A percentile compares a stretch with the other conserved stretches of the same genome.
These are phyloP conservation scores for Phoebastria nigripes DNA, from an alignment of 2,797 vertebrate genomes.

Conservation along the genomic window DNA sequence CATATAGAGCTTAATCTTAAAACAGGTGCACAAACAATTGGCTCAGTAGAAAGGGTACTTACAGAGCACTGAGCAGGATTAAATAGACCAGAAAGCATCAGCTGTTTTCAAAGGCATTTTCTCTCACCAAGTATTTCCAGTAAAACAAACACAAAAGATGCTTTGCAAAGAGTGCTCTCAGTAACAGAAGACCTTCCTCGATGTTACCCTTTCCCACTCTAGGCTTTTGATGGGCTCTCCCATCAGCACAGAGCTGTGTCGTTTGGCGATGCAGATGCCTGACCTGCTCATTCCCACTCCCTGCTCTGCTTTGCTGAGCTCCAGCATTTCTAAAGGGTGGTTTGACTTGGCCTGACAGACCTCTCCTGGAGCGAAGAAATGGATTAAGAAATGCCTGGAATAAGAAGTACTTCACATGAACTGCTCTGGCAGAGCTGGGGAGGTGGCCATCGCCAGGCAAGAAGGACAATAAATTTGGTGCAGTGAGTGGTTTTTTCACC, in stretches of 20 bases:
- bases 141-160: not conserved
- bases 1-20: not conserved
- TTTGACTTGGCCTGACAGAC: not conserved
- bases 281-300: not conserved
- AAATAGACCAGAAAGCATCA: not conserved
- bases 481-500: not conserved
- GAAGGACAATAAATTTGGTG: not conserved
- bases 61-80: not conserved
- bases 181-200: not conserved
- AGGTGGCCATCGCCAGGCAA: accelerated
- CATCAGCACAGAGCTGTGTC: not conserved
- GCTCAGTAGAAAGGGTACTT: not conserved
- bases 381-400: not conserved
- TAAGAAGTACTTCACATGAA: not conserved
- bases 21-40: not conserved
- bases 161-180: not conserved
- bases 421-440: not conserved
- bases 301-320: not conserved
- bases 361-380: not conserved
- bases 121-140: not conserved
- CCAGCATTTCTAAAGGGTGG: not conserved
- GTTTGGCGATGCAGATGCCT: not conserved
- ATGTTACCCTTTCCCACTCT: not conserved
- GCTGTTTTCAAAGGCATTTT: not conserved
- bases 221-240: not conserved